These are phyloP conservation scores for Blastomussa wellsi DNA, from an alignment of 92 coral and sea anemone genomes.

Conservation along the genomic window DNA sequence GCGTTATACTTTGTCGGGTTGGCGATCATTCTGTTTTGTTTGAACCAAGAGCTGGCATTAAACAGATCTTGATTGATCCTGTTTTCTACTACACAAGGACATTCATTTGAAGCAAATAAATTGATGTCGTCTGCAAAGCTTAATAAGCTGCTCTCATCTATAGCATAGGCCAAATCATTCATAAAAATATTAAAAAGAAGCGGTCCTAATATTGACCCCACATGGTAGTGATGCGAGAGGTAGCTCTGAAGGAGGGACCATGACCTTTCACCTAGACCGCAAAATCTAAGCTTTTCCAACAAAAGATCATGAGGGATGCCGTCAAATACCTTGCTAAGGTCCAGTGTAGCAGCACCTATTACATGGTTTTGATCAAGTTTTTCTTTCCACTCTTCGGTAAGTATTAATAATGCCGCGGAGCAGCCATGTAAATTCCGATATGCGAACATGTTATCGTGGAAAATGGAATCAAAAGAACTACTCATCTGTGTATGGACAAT, in stretches of 20 bases:
- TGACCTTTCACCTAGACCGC: background rate
- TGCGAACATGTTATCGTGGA: slow-evolving; percentile 1
- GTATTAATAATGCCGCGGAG: slow-evolving; percentile 3
- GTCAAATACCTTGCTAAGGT: slow-evolving; percentile 60
- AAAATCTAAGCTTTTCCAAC: slow-evolving; percentile 43
- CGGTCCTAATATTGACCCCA: slow-evolving; percentile 51
- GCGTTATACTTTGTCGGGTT: slow-evolving; percentile 38
- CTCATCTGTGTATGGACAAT: background rate
- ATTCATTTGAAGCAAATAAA: slow-evolving; percentile 35
- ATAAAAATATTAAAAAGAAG: slow-evolving; percentile 49
- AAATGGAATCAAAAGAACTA: background rate
- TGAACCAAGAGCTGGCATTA: slow-evolving; percentile 37
- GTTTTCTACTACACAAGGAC: slow-evolving; percentile 29
- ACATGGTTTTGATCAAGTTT: slow-evolving; percentile 17
- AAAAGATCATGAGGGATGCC: slow-evolving; percentile 53
- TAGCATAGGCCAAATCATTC: slow-evolving; percentile 42
- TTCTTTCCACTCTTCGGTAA: slow-evolving; percentile 23
- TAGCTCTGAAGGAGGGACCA: background rate
- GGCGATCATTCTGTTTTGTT: slow-evolving; percentile 34
- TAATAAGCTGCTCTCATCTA: slow-evolving; percentile 25
- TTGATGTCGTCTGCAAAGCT: slow-evolving; percentile 40
- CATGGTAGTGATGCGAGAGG: background rate
- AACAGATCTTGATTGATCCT: slow-evolving; percentile 27
- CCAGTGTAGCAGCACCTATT: slow-evolving; percentile 46
- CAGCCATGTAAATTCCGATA: slow-evolving; percentile 17